Base-by-base conservation (phyloP, 2,797 vertebrate species). In the Phylloscopus collybita region DNA sequence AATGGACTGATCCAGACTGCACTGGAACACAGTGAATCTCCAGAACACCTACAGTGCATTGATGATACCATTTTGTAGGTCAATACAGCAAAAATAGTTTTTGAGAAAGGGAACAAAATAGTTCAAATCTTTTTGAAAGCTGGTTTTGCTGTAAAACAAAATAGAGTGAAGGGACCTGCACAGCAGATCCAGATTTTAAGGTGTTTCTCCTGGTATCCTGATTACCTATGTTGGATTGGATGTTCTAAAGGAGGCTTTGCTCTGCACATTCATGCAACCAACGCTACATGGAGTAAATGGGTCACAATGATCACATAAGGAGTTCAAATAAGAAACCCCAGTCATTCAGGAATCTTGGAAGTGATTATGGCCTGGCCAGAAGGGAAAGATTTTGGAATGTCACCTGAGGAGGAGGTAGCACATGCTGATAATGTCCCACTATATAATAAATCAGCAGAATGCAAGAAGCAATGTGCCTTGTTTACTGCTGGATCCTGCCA, bases 381-480 rank as follows among this genome's bases (percentile, higher is more conserved):
- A 82, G 13, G 40, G 19, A 82, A 82, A 50, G 57, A 44, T 50
- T 83, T 76, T 57, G 29, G 16, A 83, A 64, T 45, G 20, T n/a
- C 50, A 38, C 19, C 23, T 38, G 32, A 38, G 36, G 13, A 76
- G 44, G 29, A 45, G 21, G 36, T 38, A 23, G 45, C 32, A 67
- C 9, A 23, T 29, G 50, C 6, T 62, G 32, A 38, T n/a, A 62
- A 57, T 47, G 25, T 10, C 6, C 10, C 19, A 9, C 11, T 38
- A 10, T n/a, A 38, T 50, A 64, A 19, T 38, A 17, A 64, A 36
- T 64, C 19, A 50, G 23, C 16, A 38, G 44, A 64, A n/a, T 30
- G n/a, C 0, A 0, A 51, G 13, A 50, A 57, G 16, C 1, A n/a
- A 22, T 45, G 8, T 30, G 11, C 16, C 23, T n/a, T 25, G 32